Conservation (phyloP, 1,140 invertebrate species). For the Temnothorax longispinosus region DNA sequence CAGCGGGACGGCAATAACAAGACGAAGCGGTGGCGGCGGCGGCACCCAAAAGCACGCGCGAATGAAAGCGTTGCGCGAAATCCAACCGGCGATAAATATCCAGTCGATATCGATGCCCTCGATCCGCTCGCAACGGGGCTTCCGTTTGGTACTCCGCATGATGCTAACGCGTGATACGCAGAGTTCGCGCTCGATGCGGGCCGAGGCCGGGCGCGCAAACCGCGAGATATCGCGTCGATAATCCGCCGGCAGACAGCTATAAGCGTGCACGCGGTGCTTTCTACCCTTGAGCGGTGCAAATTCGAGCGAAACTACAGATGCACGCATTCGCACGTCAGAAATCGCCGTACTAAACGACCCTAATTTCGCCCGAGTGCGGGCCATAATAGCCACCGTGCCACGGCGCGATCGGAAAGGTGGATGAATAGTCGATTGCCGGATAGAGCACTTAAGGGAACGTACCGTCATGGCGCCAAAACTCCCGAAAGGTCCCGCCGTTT, state of each 20-base stretch:
- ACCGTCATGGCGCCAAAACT: neutral
- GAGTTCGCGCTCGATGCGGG: neutral
- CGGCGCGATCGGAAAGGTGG: conserved; percentile 42
- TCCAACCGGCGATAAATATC: conserved; percentile 48
- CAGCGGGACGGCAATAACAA: conserved; percentile 42
- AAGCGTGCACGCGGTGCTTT: conserved; percentile 31
- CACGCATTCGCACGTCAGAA: conserved; percentile 14
- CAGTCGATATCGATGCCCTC: conserved; percentile 46
- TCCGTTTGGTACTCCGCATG: neutral
- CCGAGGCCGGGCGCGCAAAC: neutral
- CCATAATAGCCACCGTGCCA: conserved; percentile 19
- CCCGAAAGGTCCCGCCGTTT: neutral
- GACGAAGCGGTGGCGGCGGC: neutral
- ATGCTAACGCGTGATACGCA: conserved; percentile 15
- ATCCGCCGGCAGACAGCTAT: conserved; percentile 50
- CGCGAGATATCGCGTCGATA: conserved; percentile 59
- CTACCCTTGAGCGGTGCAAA: conserved; percentile 54
- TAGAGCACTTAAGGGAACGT: neutral
- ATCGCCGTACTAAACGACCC: conserved; percentile 59
- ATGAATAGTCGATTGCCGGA: conserved; percentile 20
- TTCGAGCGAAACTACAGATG: conserved; percentile 23
- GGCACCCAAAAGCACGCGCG: conserved; percentile 10
- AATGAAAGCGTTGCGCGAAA: conserved; percentile 24
- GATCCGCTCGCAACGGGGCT: neutral
- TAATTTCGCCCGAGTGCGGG: conserved; percentile 53